A percentile compares a stretch with the other conserved stretches of the same genome.
phyloP scores from a whole-genome alignment of 2,797 vertebrate species.

The Galago senegalensis region DNA sequence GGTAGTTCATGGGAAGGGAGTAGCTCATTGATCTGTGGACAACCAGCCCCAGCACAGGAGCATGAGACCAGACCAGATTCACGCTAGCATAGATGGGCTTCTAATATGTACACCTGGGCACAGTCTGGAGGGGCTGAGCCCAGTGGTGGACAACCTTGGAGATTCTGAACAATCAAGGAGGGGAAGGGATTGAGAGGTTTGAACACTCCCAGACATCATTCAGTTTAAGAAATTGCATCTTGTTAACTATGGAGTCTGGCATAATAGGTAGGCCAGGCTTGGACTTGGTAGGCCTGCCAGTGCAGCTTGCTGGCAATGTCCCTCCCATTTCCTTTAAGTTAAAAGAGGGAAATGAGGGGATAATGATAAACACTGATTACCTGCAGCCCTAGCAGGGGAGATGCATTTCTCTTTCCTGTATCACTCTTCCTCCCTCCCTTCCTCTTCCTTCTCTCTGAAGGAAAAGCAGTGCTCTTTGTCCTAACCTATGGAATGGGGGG shows the following conservation, averaged over 20 bases:
- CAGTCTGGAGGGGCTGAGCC: not conserved
- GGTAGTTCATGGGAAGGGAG: not conserved
- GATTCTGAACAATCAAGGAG: not conserved
- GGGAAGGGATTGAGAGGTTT: not conserved
- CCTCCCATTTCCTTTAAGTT: slow-evolving; percentile 50
- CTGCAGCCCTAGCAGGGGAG: not conserved
- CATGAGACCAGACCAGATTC: not conserved
- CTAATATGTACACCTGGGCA: not conserved
- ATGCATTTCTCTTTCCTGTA: not conserved
- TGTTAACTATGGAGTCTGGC: not conserved
- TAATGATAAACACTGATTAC: slow-evolving; percentile 68
- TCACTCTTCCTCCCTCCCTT: not conserved
- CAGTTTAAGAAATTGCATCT: slow-evolving; percentile 3
- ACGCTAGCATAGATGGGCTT: not conserved
- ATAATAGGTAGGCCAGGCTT: not conserved
- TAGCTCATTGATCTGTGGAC: not conserved
- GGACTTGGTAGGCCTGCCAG: not conserved
- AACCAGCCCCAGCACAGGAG: not conserved
- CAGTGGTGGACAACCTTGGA: not conserved
- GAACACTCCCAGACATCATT: not conserved
- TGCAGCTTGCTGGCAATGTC: not conserved
- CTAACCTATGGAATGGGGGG: slow-evolving; percentile 79
- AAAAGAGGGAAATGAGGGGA: slow-evolving; percentile 50
- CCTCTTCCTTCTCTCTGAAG: not conserved
- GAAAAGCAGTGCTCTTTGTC: slow-evolving; percentile 79